These are phyloP conservation scores for Bufotes viridis DNA, from an alignment of 2,797 vertebrate genomes.

Conservation along the genomic window DNA sequence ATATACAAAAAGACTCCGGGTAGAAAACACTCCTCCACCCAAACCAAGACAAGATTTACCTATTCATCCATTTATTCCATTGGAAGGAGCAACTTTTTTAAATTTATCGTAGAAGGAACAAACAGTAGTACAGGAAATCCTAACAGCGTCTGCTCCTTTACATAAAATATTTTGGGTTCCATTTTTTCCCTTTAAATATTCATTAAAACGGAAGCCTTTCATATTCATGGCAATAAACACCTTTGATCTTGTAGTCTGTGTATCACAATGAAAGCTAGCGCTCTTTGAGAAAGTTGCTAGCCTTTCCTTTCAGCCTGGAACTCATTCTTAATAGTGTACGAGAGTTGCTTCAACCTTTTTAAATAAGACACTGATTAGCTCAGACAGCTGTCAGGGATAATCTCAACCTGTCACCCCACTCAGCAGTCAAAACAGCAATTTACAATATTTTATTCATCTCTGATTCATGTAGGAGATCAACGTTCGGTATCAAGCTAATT, in stretches of 20 bases:
- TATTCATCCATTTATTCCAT: background rate
- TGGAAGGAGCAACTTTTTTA: background rate
- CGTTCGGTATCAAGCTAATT: conserved; percentile 43
- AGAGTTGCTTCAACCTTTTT: conserved; percentile 33
- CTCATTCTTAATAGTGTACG: conserved; percentile 37
- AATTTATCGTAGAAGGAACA: background rate
- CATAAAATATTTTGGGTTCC: background rate
- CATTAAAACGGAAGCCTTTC: conserved; percentile 1
- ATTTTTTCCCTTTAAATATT: background rate
- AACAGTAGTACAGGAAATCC: background rate
- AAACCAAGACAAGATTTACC: background rate
- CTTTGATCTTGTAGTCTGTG: conserved; percentile 24
- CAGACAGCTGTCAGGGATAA: conserved; percentile 57
- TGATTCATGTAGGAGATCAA: conserved; percentile 48
- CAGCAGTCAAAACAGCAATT: conserved; percentile 61
- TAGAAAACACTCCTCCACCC: background rate
- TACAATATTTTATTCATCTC: conserved; percentile 58
- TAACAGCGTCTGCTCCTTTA: background rate
- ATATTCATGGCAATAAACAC: conserved; percentile 27
- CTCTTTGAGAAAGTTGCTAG: conserved; percentile 4
- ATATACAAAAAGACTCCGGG: background rate
- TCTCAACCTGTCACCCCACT: conserved; percentile 52
- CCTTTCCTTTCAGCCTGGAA: conserved; percentile 27
- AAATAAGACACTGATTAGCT: conserved; percentile 54
- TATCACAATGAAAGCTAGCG: conserved; percentile 20